Evolutionary conservation across 1,140 invertebrate genomes (phyloP).

Genomic region (Dryas iulia): DNA sequence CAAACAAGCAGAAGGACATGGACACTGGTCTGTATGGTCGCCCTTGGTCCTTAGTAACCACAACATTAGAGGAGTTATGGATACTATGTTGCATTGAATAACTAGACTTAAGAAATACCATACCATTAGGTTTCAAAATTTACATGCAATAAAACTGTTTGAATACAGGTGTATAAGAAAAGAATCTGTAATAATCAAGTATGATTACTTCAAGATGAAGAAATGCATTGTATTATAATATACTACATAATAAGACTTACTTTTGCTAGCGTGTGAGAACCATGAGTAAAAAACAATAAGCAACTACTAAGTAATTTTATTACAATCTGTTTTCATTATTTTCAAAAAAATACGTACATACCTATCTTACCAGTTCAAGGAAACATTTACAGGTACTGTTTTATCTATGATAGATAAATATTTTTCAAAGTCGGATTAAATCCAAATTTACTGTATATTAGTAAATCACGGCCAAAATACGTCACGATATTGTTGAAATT

Average conservation of each 20-base stretch:
- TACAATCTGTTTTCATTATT: not conserved
- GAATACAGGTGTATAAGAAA: no score
- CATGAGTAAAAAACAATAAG: not conserved
- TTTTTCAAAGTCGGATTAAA: not conserved
- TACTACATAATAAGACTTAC: no score
- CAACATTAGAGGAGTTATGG: no score
- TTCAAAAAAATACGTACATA: no score
- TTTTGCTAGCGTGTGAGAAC: not conserved
- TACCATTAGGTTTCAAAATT: no score
- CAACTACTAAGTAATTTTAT: not conserved
- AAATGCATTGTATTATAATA: not conserved
- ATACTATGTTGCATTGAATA: no score
- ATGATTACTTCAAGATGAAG: not conserved
- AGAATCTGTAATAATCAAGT: not conserved
- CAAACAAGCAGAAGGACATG: no score
- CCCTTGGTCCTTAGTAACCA: no score
- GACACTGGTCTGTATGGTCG: no score
- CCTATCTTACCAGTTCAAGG: no score
- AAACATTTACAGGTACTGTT: not conserved
- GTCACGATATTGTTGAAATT: not conserved
- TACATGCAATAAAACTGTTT: no score
- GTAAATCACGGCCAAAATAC: not conserved
- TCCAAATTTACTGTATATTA: not conserved
- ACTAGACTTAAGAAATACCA: no score
- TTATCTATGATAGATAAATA: not conserved